Base-by-base conservation (phyloP, 2,113 vertebrate species). In the Podilymbus podiceps region DNA sequence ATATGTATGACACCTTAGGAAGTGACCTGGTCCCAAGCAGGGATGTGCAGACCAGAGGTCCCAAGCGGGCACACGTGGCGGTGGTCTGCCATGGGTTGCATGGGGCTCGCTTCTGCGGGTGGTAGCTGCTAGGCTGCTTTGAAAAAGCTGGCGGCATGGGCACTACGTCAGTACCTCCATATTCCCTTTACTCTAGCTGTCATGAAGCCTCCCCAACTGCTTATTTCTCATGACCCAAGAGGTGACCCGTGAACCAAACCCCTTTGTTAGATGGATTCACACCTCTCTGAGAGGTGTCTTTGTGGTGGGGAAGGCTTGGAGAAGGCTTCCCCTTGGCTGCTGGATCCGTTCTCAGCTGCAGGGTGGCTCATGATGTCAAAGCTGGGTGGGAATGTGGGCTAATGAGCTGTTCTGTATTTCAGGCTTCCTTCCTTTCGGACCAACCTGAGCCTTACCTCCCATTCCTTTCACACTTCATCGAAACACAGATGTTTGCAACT, bases 401-500 rank as follows among this genome's bases (percentile, higher is more conserved):
- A 94, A 97, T 3, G 17, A 90, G 56, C 31, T 93, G 63, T 96
- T 69, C 98, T 91, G 96, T 92, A 13, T 97, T 98, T 64, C 97
- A 99, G 99, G 99, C 99, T 88, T 99, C 99, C 63, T 99, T 99
- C 96, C 99, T 99, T 88, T 99, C 99, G 15, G 98, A 99, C 97
- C 99, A 99, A 93, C 99, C 99, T 0, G 98, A 98, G 66, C 98
- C 98, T 76, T 99, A 99, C 95, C 98, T 99, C 95, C 99, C 98
- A 68, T 99, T 99, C 97, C 98, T 99, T 88, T 99, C 99, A 20
- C 99, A 98, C 94, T 99, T 99, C 98, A 98, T 99, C 67, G 99
- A 99, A 98, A 99, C 99, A 9, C 99, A 99, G 98, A 99, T 99
- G 99, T 99, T 99, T 97, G 99, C 99, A 82, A 99, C 99, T n/a